Evolutionary conservation across 2,797 vertebrate species (phyloP), one percentile per base, ranked within the genome.

Genomic region (Darevskia mixta): DNA sequence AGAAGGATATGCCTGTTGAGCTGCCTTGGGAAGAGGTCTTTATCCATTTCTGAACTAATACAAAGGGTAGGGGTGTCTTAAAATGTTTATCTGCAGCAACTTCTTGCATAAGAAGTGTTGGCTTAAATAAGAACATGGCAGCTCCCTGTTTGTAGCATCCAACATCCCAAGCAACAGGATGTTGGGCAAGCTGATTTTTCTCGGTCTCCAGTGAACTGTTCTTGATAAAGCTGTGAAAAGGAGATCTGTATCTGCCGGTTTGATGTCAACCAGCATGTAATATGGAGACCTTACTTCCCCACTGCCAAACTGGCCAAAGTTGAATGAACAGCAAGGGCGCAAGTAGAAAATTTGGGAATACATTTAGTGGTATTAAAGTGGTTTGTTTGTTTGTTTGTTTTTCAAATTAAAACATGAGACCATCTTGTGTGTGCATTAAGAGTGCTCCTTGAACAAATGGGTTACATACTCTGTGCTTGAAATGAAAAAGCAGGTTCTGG

Each of bases 221-320:
- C 41, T 45, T 66, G n/a, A n/a, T 38, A n/a, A 88, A 66, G 11
- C 87, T 79, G 75, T 84, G 87, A 88, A 77, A 87, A 87, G 79
- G 38, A 43, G 69, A 72, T 25, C 8, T 5, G 13, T 23, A 35
- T 25, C 25, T 72, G 45, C 23, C 1, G 4, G 75, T 78, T 78
- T 69, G 66, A 29, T n/a, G 43, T 8, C 20, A 13, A 7, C 49
- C 41, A 27, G 41, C 5, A 0, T 25, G 45, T 13, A 55, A 55
- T 58, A 4, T 25, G 20, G 27, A 27, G 29, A 79, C 2, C 1
- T 5, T 29, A 75, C 20, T 32, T 25, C 20, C 76, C 38, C n/a
- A 5, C 35, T 35, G 2, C 5, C 38, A 45, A 41, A 35, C 35
- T 35, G 71, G 9, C 49, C 35, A 45, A 43, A 1, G 2, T 15